Conservation (phyloP, 2,797 vertebrate genomes). For the Anguilla marmorata region DNA sequence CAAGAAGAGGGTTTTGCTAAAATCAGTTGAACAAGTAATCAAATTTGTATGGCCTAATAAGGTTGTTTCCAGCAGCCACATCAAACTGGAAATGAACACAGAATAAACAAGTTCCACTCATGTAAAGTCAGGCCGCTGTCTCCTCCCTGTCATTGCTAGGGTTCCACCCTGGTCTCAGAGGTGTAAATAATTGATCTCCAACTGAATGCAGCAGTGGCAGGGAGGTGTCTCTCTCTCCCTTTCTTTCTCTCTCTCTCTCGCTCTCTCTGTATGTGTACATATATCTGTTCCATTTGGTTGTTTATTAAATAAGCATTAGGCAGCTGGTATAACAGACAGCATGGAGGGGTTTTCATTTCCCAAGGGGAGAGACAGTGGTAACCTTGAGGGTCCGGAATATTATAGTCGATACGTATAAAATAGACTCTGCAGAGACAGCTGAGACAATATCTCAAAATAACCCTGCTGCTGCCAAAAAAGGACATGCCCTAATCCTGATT, state of each 20-base stretch:
- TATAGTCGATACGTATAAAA: not conserved
- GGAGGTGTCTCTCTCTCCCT: slow-evolving; percentile 30
- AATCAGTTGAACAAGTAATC: too few relatives aligned
- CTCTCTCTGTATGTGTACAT: not conserved
- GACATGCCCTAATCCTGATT: not conserved
- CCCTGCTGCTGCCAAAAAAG: not conserved
- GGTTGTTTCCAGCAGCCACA: too few relatives aligned
- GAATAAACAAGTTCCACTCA: too few relatives aligned
- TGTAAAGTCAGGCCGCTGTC: not conserved
- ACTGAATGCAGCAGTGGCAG: slow-evolving; percentile 63
- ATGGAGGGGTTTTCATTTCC: not conserved
- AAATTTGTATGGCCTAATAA: too few relatives aligned
- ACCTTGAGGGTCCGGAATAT: not conserved
- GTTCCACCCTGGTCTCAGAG: slow-evolving; percentile 21
- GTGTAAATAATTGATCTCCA: slow-evolving; percentile 69
- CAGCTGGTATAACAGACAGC: not conserved
- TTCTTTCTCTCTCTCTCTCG: not conserved
- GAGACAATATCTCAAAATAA: not conserved
- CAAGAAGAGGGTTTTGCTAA: too few relatives aligned
- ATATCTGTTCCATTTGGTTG: not conserved
- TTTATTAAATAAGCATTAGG: not conserved
- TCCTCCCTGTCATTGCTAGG: not conserved
- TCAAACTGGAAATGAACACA: too few relatives aligned
- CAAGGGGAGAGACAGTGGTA: not conserved
- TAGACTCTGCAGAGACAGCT: not conserved